Conservation (phyloP, 2,113 vertebrate species). For the Rhinolophus ferrumequinum region DNA sequence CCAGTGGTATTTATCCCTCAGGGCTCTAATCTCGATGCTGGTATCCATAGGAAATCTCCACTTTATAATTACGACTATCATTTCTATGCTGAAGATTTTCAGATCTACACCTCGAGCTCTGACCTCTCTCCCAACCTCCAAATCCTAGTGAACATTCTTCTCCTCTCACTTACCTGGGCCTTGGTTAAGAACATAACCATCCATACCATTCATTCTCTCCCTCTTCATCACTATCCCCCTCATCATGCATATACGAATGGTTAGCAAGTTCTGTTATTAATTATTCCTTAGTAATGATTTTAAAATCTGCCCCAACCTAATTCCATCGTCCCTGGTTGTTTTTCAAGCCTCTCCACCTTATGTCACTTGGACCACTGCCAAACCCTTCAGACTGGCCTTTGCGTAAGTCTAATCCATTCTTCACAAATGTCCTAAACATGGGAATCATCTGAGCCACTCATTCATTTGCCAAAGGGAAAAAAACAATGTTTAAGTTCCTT, state of each 20-base stretch:
- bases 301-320: neutral
- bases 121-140: neutral
- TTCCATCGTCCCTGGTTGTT: neutral
- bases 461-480: neutral
- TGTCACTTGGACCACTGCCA: neutral
- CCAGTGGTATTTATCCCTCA: neutral
- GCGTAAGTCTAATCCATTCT: neutral
- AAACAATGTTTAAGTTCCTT: neutral
- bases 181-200: neutral
- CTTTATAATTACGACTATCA: neutral
- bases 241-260: neutral
- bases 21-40: neutral
- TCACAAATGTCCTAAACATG: neutral
- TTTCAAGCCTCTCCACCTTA: neutral
- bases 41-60: neutral
- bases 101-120: neutral
- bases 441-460: neutral
- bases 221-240: neutral
- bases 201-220: neutral
- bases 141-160: neutral
- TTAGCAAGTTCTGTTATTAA: neutral
- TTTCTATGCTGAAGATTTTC: neutral
- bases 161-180: neutral
- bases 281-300: neutral
- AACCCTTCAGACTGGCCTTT: neutral